phyloP scores from a whole-genome alignment of 2,888 invertebrate genomes.

The Auanema freiburgensis region DNA sequence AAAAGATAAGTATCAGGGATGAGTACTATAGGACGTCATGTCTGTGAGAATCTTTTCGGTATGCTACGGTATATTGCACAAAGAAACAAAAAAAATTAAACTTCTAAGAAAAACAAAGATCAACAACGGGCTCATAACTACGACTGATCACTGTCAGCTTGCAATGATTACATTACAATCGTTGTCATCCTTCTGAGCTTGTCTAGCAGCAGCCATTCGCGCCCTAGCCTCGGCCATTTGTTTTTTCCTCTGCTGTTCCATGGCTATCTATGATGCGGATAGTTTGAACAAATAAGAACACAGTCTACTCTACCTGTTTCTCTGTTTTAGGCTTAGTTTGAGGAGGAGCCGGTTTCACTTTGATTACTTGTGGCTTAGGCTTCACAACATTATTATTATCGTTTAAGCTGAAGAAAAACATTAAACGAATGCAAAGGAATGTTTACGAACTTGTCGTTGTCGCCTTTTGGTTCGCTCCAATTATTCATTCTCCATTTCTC shows the following conservation, averaged over 20 bases:
- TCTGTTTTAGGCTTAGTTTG: constrained; percentile 6
- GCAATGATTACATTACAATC: neutral
- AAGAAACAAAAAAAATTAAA: constrained; percentile 8
- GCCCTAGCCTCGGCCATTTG: constrained; percentile 2
- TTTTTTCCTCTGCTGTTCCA: constrained; percentile 1
- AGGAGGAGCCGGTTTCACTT: neutral
- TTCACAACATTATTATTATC: constrained; percentile 14
- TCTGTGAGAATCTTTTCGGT: neutral
- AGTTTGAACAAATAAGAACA: neutral
- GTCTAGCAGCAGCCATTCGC: constrained; percentile 2
- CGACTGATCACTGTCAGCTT: neutral
- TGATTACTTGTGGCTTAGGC: neutral
- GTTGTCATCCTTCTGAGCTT: neutral
- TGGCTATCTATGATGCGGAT: neutral
- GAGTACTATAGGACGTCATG: too few relatives aligned
- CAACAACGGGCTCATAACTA: neutral
- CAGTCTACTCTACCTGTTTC: neutral
- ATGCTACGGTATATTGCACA: neutral
- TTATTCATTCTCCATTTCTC: too few relatives aligned
- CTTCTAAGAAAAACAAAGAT: constrained; percentile 4
- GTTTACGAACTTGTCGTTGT: too few relatives aligned
- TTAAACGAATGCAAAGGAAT: too few relatives aligned
- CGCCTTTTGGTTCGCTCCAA: too few relatives aligned
- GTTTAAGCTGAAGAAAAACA: constrained; percentile 1
- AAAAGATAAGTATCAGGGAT: too few relatives aligned